phyloP scores from a whole-genome alignment of 2,797 vertebrate genomes.

The Balearica regulorum region DNA sequence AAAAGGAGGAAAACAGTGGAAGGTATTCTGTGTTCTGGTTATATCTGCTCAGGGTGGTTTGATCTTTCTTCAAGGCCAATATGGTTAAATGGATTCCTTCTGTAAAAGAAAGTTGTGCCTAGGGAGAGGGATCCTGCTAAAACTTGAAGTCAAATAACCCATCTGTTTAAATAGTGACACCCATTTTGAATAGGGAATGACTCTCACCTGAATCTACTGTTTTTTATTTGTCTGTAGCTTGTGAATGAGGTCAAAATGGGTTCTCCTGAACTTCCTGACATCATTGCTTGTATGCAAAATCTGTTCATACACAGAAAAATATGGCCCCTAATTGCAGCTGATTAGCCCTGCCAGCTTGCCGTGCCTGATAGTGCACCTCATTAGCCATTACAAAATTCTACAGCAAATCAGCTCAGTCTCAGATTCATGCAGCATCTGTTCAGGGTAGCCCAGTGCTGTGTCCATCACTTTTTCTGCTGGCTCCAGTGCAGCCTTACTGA shows the following conservation, averaged over 20 bases:
- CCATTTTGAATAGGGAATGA: not conserved
- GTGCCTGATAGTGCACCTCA: constrained; percentile 22
- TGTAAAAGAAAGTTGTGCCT: not conserved
- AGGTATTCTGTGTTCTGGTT: not conserved
- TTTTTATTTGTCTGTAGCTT: not conserved
- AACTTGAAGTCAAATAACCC: not conserved
- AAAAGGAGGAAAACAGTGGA: not conserved
- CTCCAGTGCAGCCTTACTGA: not conserved
- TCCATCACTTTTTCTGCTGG: not conserved
- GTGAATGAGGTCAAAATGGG: not conserved
- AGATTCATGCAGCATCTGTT: constrained; percentile 45
- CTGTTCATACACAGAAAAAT: constrained; percentile 33
- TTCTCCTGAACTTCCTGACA: not conserved
- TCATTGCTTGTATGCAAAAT: constrained; percentile 17
- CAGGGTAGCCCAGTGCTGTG: constrained; percentile 18
- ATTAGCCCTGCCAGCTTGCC: constrained; percentile 45
- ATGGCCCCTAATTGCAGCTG: constrained; percentile 15
- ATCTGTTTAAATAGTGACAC: not conserved
- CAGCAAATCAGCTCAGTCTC: constrained; percentile 30
- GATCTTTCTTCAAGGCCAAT: not conserved
- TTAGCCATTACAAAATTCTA: constrained; percentile 42
- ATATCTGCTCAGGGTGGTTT: not conserved
- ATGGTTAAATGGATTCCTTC: not conserved
- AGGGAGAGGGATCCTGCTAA: not conserved
- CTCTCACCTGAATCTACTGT: not conserved